Percentiles rank a stretch among this genome's conserved stretches.
Conservation (phyloP, 2,113 vertebrate species). For the Corythornis cristatus region DNA sequence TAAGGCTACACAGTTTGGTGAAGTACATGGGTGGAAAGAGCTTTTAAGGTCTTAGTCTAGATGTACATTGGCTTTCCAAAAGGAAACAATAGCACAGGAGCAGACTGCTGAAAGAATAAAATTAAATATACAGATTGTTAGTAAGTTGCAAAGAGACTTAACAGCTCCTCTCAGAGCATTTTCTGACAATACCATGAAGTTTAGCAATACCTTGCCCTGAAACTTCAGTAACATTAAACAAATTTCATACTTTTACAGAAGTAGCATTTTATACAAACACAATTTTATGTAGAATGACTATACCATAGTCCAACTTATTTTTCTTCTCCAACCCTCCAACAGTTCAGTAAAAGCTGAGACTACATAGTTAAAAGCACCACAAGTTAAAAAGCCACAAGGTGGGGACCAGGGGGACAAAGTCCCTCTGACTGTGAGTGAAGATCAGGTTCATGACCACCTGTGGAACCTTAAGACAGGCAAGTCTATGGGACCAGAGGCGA, state of each 20-base stretch:
- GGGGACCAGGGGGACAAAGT: too few relatives aligned
- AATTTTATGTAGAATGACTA: not conserved
- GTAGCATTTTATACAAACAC: not conserved
- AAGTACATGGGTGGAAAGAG: fast-evolving
- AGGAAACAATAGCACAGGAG: not conserved
- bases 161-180: not conserved
- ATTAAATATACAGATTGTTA: not conserved
- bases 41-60: not conserved
- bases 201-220: not conserved
- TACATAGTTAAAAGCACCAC: not conserved
- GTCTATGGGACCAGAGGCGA: too few relatives aligned
- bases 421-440: too few relatives aligned
- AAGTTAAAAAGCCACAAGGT: too few relatives aligned
- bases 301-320: not conserved
- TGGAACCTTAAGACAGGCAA: too few relatives aligned
- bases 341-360: not conserved
- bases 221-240: not conserved
- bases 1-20: not conserved
- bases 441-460: too few relatives aligned
- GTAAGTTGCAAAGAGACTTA: not conserved
- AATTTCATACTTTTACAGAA: not conserved
- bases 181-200: not conserved
- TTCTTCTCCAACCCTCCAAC: not conserved
- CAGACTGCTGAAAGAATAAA: not conserved
- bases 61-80: not conserved